Evolutionary conservation across 2,888 invertebrate genomes (phyloP), one percentile per base, ranked within the genome.

Genomic region (Hemistola chrysoprasaria): DNA sequence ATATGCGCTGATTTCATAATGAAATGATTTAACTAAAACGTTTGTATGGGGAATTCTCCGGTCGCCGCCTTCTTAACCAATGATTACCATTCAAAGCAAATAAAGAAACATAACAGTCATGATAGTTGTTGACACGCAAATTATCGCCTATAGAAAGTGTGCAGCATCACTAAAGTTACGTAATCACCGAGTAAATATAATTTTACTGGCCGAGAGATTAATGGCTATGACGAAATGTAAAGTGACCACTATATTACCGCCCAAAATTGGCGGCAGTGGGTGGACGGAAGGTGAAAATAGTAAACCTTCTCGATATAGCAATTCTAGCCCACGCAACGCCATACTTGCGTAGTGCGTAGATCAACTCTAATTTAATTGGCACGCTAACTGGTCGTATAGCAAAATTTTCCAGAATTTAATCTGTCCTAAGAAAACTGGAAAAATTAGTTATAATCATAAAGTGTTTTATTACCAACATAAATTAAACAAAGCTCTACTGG

Each of bases 131-230:
- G 50, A 46, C 34, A 56, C 51, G 36, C 40, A 60, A 57, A 57
- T 60, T 50, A 47, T 48, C 42, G 28, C 47, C 29, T 52, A 60
- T 62, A 55, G 62, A 63, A 70, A 70, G 56, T 42, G 44, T 41
- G 46, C 35, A 22, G 36, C 56, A 40, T 50, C 41, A 35, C 29
- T 48, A 40, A 40, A 41, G 47, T 50, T 52, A 45, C 42, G 30
- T 36, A 37, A 40, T 29, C 36, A 22, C 43, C 38, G 43, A 46
- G 47, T 46, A 47, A 54, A 49, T 41, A 54, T 51, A 45, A 45
- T 51, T 40, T 40, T 47, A 47, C 36, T 32, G 49, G 36, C 22
- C 11, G 25, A 27, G 34, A 51, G 49, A 54, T 49, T 43, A 46
- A 49, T 54, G 32, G 31, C 25, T 39, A 43, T 50, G 53, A 47